phyloP scores from a whole-genome alignment of 2,888 invertebrate genomes.

The Drosophila neutralis region DNA sequence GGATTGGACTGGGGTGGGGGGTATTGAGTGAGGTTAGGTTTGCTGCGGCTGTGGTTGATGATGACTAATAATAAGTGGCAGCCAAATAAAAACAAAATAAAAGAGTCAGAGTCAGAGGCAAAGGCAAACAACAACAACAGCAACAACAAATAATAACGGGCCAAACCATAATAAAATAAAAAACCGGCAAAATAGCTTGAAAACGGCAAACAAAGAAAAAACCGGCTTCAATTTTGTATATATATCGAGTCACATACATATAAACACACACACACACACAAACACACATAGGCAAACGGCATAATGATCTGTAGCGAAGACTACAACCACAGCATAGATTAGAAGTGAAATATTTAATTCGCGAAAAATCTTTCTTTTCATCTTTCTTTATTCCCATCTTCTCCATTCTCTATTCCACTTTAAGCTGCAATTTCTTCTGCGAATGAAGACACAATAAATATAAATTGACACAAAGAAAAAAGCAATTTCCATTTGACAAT shows the following conservation, averaged over 20 bases:
- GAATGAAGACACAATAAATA: not conserved
- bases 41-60: slow-evolving; percentile 35
- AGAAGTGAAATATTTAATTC: not conserved
- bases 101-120: slow-evolving; percentile 3
- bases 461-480: slow-evolving; percentile 13
- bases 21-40: slow-evolving; percentile 30
- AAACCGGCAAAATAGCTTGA: slow-evolving; percentile 69
- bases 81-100: slow-evolving; percentile 14
- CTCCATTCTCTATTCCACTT: not conserved
- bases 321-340: slow-evolving; percentile 4
- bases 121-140: slow-evolving; percentile 49
- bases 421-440: not conserved
- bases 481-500: slow-evolving; percentile 36
- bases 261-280: not conserved
- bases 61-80: slow-evolving; percentile 67
- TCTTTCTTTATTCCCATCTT: not conserved
- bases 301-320: slow-evolving; percentile 27
- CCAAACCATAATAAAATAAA: slow-evolving; percentile 44
- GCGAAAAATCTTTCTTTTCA: not conserved
- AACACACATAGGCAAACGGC: slow-evolving; percentile 9
- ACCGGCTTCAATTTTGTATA: slow-evolving; percentile 64
- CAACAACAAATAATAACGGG: slow-evolving; percentile 41
- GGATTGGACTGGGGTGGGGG: slow-evolving; percentile 3
- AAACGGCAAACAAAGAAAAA: slow-evolving; percentile 68
- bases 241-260: slow-evolving; percentile 2